Conservation (phyloP, 2,113 vertebrate genomes). For the Cynopterus brachyotis region DNA sequence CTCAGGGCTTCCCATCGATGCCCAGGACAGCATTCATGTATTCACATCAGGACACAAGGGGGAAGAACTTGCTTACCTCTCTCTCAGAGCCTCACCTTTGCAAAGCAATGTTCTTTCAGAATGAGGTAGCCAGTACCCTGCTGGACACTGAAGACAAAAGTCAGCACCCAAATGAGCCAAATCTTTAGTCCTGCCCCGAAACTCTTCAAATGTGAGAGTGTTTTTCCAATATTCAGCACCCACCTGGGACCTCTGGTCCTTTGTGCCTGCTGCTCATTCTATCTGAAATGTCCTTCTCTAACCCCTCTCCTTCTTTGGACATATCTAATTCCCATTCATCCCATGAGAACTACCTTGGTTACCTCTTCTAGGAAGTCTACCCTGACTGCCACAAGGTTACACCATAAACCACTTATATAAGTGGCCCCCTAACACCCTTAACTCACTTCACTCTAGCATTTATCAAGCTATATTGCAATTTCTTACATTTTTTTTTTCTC, state of each 20-base stretch:
- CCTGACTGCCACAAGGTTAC: neutral
- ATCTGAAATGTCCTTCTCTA: neutral
- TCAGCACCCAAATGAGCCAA: neutral
- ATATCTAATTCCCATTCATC: neutral
- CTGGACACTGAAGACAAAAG: neutral
- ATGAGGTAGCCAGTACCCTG: neutral
- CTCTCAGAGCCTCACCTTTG: neutral
- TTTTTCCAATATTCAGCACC: neutral
- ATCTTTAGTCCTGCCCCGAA: neutral
- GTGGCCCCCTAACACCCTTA: neutral
- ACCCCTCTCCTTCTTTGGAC: neutral
- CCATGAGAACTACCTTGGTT: neutral
- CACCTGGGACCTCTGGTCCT: neutral
- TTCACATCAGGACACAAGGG: neutral
- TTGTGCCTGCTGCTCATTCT: neutral
- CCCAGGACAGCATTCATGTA: neutral
- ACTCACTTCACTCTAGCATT: neutral
- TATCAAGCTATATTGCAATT: neutral
- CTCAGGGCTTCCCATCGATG: neutral
- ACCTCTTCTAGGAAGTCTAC: neutral
- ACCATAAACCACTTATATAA: neutral
- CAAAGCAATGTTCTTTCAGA: neutral
- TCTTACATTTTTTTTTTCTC: neutral
- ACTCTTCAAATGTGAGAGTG: neutral
- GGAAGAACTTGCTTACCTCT: neutral